A percentile compares a stretch with the other conserved stretches of the same genome.
phyloP scores from a whole-genome alignment of 2,113 vertebrate species.

The Grantiella picta region DNA sequence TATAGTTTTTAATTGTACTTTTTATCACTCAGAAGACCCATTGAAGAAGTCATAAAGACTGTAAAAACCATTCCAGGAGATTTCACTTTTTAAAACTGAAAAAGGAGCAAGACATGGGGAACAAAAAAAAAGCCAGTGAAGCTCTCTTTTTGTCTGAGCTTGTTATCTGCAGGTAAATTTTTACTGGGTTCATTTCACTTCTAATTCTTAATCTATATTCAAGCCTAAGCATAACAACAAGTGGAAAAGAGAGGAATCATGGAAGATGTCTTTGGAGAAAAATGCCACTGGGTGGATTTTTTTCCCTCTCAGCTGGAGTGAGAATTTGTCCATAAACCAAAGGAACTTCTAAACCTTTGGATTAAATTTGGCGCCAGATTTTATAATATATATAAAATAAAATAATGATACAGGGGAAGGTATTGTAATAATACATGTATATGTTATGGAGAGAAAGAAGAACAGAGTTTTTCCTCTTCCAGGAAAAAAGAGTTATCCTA shows the following conservation, averaged over 20 bases:
- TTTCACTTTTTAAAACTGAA: constrained; percentile 6
- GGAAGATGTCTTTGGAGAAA: not conserved
- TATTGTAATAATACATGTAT: not conserved
- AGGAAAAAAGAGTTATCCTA: not conserved
- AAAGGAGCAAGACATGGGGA: not conserved
- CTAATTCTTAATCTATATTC: constrained; percentile 48
- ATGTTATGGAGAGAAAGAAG: not conserved
- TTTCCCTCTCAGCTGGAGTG: not conserved
- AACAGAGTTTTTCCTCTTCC: not conserved
- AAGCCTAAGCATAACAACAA: not conserved
- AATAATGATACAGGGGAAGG: not conserved
- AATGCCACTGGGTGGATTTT: not conserved
- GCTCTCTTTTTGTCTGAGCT: not conserved
- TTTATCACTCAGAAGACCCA: constrained; percentile 5
- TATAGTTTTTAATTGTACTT: constrained; percentile 24
- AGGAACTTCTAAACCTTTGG: not conserved
- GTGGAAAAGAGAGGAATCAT: not conserved
- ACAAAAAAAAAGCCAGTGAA: not conserved
- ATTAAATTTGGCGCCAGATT: not conserved
- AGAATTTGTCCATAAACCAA: not conserved
- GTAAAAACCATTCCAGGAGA: constrained; percentile 10
- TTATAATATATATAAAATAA: not conserved
- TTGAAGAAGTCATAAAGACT: constrained; percentile 28
- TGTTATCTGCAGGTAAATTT: constrained; percentile 7
- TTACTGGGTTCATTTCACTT: constrained; percentile 5